These are phyloP conservation scores for Zonotrichia albicollis DNA, from an alignment of 2,797 vertebrate genomes.

Conservation along the genomic window DNA sequence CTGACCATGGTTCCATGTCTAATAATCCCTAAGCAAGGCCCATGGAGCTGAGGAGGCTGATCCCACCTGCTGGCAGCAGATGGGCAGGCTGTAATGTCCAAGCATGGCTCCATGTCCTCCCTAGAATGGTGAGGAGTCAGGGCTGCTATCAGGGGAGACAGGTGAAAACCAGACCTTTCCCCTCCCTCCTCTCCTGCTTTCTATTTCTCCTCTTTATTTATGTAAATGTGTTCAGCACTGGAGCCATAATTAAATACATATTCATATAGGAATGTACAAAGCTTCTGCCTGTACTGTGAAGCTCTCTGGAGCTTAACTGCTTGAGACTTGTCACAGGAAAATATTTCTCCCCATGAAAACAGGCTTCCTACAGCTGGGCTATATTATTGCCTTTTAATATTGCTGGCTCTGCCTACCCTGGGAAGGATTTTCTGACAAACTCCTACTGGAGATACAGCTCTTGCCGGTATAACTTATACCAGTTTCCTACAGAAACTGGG, in stretches of 20 bases:
- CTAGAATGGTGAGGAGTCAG: not conserved
- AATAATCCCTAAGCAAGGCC: not conserved
- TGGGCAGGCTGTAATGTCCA: not conserved
- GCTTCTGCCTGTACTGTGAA: constrained; percentile 31
- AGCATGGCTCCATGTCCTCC: not conserved
- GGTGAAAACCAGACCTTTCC: constrained; percentile 23
- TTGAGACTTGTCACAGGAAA: constrained; percentile 64
- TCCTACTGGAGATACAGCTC: constrained; percentile 54
- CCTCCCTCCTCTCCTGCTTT: constrained; percentile 29
- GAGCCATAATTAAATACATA: constrained; percentile 57
- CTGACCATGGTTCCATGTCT: not conserved
- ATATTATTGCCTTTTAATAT: constrained; percentile 63
- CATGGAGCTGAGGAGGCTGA: not conserved
- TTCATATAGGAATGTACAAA: constrained; percentile 33
- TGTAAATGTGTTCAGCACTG: constrained; percentile 49
- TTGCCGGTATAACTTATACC: constrained; percentile 47
- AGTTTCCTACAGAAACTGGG: constrained; percentile 63
- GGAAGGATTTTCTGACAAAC: constrained; percentile 59
- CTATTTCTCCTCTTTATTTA: constrained; percentile 64
- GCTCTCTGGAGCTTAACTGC: constrained; percentile 48
- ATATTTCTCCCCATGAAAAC: constrained; percentile 57
- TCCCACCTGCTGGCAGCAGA: not conserved
- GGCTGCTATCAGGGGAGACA: not conserved
- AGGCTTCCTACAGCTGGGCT: constrained; percentile 59
- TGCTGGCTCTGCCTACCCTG: constrained; percentile 43